A percentile compares a stretch with the other conserved stretches of the same genome.
Evolutionary conservation across 2,113 vertebrate genomes (phyloP).

Genomic region (human (Homo sapiens)): GRCh38 chr5:174875001-174875500

Average conservation of each 20-base stretch:
- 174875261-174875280: not conserved
- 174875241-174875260: accelerated
- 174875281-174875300: not conserved
- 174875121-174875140: not conserved
- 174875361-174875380: not conserved
- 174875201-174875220: not conserved
- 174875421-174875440: not conserved
- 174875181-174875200: not conserved
- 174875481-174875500: accelerated
- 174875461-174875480: not conserved
- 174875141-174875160: not conserved
- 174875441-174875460: not conserved
- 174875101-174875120: not conserved
- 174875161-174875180: not conserved
- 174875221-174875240: not conserved
- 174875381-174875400: not conserved
- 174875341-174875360: not conserved
- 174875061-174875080: accelerated
- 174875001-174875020: not conserved
- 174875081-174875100: not conserved
- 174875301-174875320: not conserved
- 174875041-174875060: not conserved
- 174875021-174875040: not conserved
- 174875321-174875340: not conserved
- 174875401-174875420: not conserved